Conservation (phyloP, 2,113 vertebrate species). For the Tyrannus savana region DNA sequence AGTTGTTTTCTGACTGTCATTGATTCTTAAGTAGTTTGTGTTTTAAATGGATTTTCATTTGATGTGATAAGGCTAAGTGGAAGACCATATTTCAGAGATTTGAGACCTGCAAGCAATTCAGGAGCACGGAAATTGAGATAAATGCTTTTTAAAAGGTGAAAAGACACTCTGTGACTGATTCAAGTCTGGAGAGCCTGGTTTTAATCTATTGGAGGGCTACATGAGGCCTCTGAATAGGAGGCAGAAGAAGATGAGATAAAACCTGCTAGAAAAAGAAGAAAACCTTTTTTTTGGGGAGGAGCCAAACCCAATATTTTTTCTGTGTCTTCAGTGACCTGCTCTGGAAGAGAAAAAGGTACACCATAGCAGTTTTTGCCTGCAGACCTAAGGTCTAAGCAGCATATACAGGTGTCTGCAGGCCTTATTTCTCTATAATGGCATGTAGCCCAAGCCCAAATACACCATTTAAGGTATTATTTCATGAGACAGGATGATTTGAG, state of each 20-base stretch:
- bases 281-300: neutral
- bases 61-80: neutral
- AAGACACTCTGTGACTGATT: neutral
- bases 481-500: neutral
- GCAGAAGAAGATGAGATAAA: neutral
- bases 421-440: neutral
- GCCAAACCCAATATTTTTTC: neutral
- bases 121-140: neutral
- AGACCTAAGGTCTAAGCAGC: neutral
- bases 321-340: neutral
- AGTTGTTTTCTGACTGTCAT: neutral
- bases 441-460: neutral
- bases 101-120: neutral
- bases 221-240: rapidly evolving
- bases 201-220: neutral
- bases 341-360: neutral
- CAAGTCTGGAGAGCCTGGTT: neutral
- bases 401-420: neutral
- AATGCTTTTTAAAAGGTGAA: neutral
- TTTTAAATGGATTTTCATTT: neutral
- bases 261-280: neutral
- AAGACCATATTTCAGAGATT: neutral
- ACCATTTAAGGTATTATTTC: neutral
- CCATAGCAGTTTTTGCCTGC: neutral
- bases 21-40: neutral